A percentile compares a stretch with the other conserved stretches of the same genome.
phyloP scores from a whole-genome alignment of 2,797 vertebrate genomes.

The Phylloscopus collybita region DNA sequence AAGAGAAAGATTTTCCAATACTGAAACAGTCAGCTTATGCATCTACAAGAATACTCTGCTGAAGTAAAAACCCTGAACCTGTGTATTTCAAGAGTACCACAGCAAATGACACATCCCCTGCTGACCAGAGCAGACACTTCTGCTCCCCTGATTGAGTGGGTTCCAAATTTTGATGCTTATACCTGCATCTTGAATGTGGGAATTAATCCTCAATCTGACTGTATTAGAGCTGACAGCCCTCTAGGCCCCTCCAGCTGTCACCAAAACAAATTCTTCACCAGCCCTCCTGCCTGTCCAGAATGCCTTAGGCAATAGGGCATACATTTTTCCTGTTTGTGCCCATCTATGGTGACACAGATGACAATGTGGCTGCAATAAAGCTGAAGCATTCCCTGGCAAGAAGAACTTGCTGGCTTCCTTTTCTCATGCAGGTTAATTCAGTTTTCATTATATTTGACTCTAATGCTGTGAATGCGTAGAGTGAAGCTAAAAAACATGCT shows the following conservation, averaged over 20 bases:
- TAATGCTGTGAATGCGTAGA: background rate
- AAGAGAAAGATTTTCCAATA: background rate
- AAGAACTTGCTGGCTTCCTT: background rate
- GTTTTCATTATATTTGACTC: background rate
- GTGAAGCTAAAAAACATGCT: background rate
- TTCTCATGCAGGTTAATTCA: background rate
- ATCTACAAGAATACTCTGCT: background rate
- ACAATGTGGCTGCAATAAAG: background rate
- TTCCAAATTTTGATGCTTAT: conserved; percentile 44
- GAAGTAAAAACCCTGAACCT: background rate
- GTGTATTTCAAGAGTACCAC: background rate
- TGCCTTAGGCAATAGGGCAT: background rate
- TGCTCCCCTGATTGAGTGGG: background rate
- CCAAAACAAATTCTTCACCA: conserved; percentile 17
- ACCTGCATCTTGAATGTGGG: conserved; percentile 18
- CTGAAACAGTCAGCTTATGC: background rate
- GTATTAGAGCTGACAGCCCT: conserved; percentile 49
- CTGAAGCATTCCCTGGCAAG: background rate
- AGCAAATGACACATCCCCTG: background rate
- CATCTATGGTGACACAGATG: background rate
- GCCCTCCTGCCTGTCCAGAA: background rate
- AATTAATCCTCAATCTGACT: conserved; percentile 41
- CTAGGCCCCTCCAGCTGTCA: conserved; percentile 51
- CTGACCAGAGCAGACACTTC: conserved; percentile 15
- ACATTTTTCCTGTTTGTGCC: background rate